phyloP scores from a whole-genome alignment of 2,888 invertebrate genomes.

The Tyria jacobaeae region DNA sequence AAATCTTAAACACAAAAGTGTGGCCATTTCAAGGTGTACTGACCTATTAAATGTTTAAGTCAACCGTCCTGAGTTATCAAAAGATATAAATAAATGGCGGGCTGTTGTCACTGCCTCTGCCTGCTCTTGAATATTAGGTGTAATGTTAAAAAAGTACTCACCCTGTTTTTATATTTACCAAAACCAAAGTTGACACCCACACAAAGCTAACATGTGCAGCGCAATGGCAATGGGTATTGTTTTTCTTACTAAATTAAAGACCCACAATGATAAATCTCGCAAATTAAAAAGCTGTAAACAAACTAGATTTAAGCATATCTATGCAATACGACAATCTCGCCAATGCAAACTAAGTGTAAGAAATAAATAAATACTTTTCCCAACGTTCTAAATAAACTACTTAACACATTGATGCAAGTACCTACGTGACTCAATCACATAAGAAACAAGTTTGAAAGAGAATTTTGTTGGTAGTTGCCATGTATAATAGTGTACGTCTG shows the following conservation, averaged over 20 bases:
- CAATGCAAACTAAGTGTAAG: slow-evolving; percentile 57
- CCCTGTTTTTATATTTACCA: background rate
- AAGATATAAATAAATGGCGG: background rate
- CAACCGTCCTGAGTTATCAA: background rate
- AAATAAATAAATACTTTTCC: slow-evolving; percentile 48
- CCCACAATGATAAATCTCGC: background rate
- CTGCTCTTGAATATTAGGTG: background rate
- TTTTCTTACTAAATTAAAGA: background rate
- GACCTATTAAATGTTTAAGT: background rate
- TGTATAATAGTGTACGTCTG: slow-evolving; percentile 41
- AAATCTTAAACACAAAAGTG: no score
- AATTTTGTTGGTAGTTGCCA: slow-evolving; percentile 66
- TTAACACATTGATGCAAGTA: slow-evolving; percentile 40
- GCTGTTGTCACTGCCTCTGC: no score
- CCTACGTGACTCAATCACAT: slow-evolving; percentile 67
- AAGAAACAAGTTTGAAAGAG: slow-evolving; percentile 58
- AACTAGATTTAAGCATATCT: slow-evolving; percentile 40
- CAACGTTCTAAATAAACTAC: slow-evolving; percentile 58
- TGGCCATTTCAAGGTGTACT: no score
- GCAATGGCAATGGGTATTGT: background rate
- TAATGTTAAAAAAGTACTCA: background rate
- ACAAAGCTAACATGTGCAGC: slow-evolving; percentile 1
- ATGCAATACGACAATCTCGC: slow-evolving; percentile 56
- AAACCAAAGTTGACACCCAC: background rate
- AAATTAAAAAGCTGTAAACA: slow-evolving; percentile 2